phyloP scores from a whole-genome alignment of 2,797 vertebrate genomes.

The Novumbra hubbsi region DNA sequence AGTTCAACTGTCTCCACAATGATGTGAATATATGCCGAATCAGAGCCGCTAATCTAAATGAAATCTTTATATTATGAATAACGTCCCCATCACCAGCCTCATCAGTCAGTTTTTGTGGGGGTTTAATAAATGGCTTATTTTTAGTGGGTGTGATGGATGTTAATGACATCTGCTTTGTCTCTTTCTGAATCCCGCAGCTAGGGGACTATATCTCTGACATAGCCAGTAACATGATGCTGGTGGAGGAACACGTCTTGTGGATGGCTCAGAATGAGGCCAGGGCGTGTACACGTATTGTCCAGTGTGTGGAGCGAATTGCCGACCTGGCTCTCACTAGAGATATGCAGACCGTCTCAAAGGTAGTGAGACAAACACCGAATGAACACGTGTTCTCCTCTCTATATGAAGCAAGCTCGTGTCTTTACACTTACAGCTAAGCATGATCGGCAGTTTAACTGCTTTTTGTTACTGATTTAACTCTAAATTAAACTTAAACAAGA shows the following conservation, averaged over 20 bases:
- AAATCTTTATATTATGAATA: slow-evolving; percentile 73
- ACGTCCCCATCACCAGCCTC: slow-evolving; percentile 57
- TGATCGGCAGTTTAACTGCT: not conserved
- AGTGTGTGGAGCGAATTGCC: slow-evolving; percentile 84
- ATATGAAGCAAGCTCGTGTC: not conserved
- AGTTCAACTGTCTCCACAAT: slow-evolving; percentile 55
- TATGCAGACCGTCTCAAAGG: slow-evolving; percentile 82
- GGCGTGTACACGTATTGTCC: slow-evolving; percentile 87
- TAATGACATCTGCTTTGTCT: slow-evolving; percentile 34
- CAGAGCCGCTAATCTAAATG: slow-evolving; percentile 71
- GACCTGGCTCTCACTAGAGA: slow-evolving; percentile 73
- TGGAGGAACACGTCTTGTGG: slow-evolving; percentile 88
- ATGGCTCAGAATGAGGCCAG: slow-evolving; percentile 87
- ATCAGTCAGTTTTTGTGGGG: slow-evolving; percentile 41
- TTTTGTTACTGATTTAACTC: not conserved
- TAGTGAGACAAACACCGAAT: slow-evolving; percentile 41
- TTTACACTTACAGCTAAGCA: slow-evolving; percentile 1
- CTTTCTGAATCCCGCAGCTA: slow-evolving; percentile 61
- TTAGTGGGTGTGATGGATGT: slow-evolving; percentile 53
- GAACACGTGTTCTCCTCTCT: not conserved
- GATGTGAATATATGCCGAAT: slow-evolving; percentile 59
- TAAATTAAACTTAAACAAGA: not conserved
- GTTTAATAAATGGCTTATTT: slow-evolving; percentile 64
- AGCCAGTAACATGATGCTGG: slow-evolving; percentile 89
- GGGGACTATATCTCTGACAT: slow-evolving; percentile 83